Evolutionary conservation across 2,888 invertebrate species (phyloP).

Genomic region (Pheosia tremula): DNA sequence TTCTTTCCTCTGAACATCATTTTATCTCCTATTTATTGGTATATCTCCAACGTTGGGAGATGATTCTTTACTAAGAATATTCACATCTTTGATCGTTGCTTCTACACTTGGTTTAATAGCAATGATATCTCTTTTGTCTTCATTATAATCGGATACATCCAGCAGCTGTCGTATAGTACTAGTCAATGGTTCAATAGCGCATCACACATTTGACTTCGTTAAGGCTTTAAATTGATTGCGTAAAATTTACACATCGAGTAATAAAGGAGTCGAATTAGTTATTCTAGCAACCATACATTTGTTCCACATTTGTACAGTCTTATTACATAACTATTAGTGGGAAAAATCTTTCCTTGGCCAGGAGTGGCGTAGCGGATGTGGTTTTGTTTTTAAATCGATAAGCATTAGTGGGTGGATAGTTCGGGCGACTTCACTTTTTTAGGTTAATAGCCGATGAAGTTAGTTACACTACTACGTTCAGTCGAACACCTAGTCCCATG

Average conservation of each 20-base stretch:
- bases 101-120: no score
- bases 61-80: no score
- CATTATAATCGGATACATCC: no score
- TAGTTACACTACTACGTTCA: neutral
- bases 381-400: conserved; percentile 27
- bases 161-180: neutral
- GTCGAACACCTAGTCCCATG: neutral
- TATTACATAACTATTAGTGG: neutral
- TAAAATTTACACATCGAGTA: neutral
- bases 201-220: neutral
- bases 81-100: no score
- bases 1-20: no score
- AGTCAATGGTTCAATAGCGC: neutral
- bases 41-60: no score
- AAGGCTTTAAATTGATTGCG: conserved; percentile 1
- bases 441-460: neutral
- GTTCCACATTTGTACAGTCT: conserved; percentile 28
- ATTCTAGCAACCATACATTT: conserved; percentile 26
- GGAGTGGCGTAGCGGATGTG: neutral
- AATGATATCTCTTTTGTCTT: no score
- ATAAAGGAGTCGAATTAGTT: conserved; percentile 23
- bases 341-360: neutral
- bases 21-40: no score
- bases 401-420: conserved; percentile 32
- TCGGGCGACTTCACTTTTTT: conserved; percentile 21